Base-by-base conservation (phyloP, 2,797 vertebrate species). In the Staurois parvus region DNA sequence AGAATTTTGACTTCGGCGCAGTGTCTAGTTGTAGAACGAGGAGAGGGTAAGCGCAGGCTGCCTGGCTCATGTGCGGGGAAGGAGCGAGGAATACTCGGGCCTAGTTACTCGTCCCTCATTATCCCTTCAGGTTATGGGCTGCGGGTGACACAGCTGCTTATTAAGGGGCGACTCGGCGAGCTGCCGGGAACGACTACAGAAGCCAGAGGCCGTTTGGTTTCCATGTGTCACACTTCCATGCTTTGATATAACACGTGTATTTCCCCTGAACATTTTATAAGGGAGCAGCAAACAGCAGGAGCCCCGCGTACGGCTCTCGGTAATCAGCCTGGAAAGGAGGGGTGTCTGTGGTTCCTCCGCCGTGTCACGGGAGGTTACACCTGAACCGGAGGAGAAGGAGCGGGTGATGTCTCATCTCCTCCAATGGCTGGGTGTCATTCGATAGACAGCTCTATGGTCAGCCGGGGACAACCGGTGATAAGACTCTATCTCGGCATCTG, bases 71-170 rank as follows among this genome's bases (percentile, higher is more conserved):
- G 17, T 52, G 48, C 48, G 2, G 5, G 4, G 21, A 17, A 19
- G 21, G 9, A 59, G 52, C 52, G 9, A 1, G 2, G 52, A 59
- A 24, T 59, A 24, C 52, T 24, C 2, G 48, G 15, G 17, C 7
- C 21, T 7, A 6, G 9, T 59, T 59, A 21, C 52, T 59, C 9
- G 52, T 59, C 52, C 52, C 52, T 59, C 21, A 24, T 59, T 59
- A 59, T 59, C 21, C 52, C 19, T 59, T 24, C 52, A 24, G 76
- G 30, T 78, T 66, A 26, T 76, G 73, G 73, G 42, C 17, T 56
- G 42, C 32, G 67, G 76, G 56, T 78, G 56, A 67, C 59, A 78
- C 59, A 66, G 76, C 76, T 78, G 76, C 32, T 37, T 78, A 15
- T 76, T 17, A 76, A 62, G 30, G 73, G 29, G 75, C n/a, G 52